Percentiles rank a stretch among this genome's conserved stretches.
phyloP scores from a whole-genome alignment of 2,888 invertebrate genomes.

The Alloscopus bannaensis region DNA sequence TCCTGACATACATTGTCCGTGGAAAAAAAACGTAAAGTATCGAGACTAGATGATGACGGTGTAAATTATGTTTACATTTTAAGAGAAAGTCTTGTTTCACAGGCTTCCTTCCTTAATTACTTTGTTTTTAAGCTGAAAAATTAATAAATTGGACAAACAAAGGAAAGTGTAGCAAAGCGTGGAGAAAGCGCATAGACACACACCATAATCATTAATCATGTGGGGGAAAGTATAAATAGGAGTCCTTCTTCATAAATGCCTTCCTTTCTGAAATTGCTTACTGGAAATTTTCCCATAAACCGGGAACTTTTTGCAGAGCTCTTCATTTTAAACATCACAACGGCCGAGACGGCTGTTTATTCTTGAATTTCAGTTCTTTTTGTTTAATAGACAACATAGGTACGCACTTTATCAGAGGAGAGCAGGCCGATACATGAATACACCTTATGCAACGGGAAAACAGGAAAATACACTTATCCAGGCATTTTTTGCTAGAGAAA shows the following conservation, averaged over 20 bases:
- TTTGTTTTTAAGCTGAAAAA: background rate
- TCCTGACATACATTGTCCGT: background rate
- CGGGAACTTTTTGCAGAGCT: background rate
- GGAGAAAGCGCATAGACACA: no score
- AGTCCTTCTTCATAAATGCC: background rate
- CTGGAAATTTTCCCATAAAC: background rate
- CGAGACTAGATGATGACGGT: background rate
- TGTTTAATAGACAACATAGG: no score
- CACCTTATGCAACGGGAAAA: no score
- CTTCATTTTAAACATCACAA: background rate
- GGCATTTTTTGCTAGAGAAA: no score
- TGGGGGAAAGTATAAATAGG: background rate
- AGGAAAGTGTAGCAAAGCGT: background rate
- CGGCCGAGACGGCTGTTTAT: no score
- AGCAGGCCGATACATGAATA: no score
- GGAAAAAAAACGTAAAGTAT: background rate
- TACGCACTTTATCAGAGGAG: no score
- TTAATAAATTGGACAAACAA: constrained; percentile 2
- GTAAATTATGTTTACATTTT: constrained; percentile 4
- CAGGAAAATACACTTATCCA: no score
- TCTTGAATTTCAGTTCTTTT: no score
- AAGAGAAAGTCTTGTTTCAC: background rate
- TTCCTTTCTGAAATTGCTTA: background rate
- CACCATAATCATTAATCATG: no score
- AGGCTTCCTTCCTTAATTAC: background rate